A percentile compares a stretch with the other conserved stretches of the same genome.
These are phyloP conservation scores for Teleogryllus occipitalis DNA, from an alignment of 1,140 invertebrate species.

Conservation along the genomic window DNA sequence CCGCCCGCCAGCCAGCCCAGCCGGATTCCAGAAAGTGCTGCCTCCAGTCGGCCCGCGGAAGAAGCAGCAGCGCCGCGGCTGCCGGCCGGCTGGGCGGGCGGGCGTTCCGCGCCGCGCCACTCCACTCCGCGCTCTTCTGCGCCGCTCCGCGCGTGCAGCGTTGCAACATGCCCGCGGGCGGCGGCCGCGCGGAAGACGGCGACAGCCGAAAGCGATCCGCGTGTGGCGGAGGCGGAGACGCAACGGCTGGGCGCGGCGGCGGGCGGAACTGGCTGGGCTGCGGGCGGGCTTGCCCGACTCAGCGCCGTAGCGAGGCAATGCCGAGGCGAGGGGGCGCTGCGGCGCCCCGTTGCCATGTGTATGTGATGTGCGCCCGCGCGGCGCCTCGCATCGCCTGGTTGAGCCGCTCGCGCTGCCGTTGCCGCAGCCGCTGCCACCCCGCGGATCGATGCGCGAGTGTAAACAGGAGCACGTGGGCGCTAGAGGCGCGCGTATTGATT, in stretches of 20 bases:
- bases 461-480: not conserved
- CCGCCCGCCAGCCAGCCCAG: no score
- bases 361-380: not conserved
- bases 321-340: not conserved
- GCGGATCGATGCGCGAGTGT: not conserved
- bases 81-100: slow-evolving; percentile 6
- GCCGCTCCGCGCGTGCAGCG: slow-evolving; percentile 18
- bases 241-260: no score
- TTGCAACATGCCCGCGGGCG: slow-evolving; percentile 24
- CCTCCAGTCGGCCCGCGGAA: slow-evolving; percentile 18
- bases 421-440: no score
- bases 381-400: no score
- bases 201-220: not conserved
- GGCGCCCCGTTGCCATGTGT: not conserved
- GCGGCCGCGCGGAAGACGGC: slow-evolving; percentile 17
- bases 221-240: no score
- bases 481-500: not conserved
- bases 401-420: no score
- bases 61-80: not conserved
- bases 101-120: slow-evolving; percentile 6
- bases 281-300: no score
- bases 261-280: not conserved
- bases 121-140: not conserved
- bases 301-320: no score
- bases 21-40: slow-evolving; percentile 21